Evolutionary conservation across 2,797 vertebrate genomes (phyloP), one percentile per base, ranked within the genome.

Genomic region (Falco naumanni): DNA sequence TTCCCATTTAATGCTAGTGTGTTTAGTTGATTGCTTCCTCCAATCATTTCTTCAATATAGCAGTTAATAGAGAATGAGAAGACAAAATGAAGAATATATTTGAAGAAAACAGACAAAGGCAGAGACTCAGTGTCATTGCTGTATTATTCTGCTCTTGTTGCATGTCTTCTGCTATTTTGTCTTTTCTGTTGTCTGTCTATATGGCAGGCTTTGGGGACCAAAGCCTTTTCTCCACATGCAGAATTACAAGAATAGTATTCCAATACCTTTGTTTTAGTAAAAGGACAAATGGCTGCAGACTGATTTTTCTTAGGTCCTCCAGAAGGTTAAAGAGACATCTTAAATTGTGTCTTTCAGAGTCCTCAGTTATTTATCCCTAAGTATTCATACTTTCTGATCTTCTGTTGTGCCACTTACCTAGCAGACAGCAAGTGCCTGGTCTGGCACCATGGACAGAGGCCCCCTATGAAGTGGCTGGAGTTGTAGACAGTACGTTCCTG

Each of bases 401-500:
- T 83, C 28, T 63, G 0, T 53, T 64, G 5, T 56, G 22, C 37
- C 20, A 34, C 18, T 41, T 74, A 47, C 0, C 0, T 45, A 29
- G 10, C 28, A 45, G 31, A 24, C 60, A 39, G 24, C 24, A 31
- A 26, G 8, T 47, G 51, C 8, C 34, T 66, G 57, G 16, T 24
- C 39, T 89, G 94, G 84, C 78, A 97, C 85, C 93, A 93, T 79
- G 94, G 95, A 96, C 83, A 97, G 95, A 93, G 82, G 39, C 41
- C 29, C 51, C 10, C 9, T 28, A 0, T 51, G 56, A 70, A 54
- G 72, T 37, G 17, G 11, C 50, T 39, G 39, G 9, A 48, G 31
- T 9, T 53, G 39, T 37, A 72, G 48, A 12, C 41, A 1, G 5
- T 24, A 11, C 10, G 1, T 43, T 66, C 41, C 39, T 66, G 56